These are phyloP conservation scores for Marisa cornuarietis DNA, from an alignment of 1,140 invertebrate species.

Conservation along the genomic window DNA sequence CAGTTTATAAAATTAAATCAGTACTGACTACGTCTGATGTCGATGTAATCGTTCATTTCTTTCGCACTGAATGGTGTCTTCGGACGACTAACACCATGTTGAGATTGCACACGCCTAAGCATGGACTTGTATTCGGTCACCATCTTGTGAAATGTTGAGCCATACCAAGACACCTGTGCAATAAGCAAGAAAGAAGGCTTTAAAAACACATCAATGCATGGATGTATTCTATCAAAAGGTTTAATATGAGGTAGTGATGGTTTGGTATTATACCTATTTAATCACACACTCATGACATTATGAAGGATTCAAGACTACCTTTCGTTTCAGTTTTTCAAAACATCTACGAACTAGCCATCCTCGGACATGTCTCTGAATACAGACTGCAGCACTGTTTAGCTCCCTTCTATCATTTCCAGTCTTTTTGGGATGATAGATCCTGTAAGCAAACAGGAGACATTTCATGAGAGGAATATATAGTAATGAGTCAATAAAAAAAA, in stretches of 20 bases:
- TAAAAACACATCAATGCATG: too few relatives aligned
- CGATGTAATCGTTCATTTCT: slow-evolving; percentile 59
- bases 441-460: slow-evolving; percentile 26
- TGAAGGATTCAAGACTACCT: slow-evolving; percentile 36
- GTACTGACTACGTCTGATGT: slow-evolving; percentile 52
- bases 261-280: background rate
- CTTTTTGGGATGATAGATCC: slow-evolving; percentile 61
- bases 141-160: slow-evolving; percentile 52
- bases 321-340: slow-evolving; percentile 61
- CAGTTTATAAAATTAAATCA: background rate
- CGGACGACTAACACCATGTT: slow-evolving; percentile 52
- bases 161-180: slow-evolving; percentile 51
- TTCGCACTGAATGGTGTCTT: slow-evolving; percentile 50
- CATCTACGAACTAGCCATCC: slow-evolving; percentile 82
- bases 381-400: slow-evolving; percentile 78
- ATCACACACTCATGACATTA: background rate
- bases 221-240: background rate
- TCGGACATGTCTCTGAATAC: slow-evolving; percentile 75
- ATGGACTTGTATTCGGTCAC: slow-evolving; percentile 57
- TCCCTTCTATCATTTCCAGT: slow-evolving; percentile 53
- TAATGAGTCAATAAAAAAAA: too few relatives aligned
- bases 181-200: background rate
- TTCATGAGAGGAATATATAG: too few relatives aligned
- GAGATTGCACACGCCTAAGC: slow-evolving; percentile 48
- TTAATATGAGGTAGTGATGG: background rate